Conservation (phyloP, 2,113 vertebrate genomes). For the Sitta europaea region DNA sequence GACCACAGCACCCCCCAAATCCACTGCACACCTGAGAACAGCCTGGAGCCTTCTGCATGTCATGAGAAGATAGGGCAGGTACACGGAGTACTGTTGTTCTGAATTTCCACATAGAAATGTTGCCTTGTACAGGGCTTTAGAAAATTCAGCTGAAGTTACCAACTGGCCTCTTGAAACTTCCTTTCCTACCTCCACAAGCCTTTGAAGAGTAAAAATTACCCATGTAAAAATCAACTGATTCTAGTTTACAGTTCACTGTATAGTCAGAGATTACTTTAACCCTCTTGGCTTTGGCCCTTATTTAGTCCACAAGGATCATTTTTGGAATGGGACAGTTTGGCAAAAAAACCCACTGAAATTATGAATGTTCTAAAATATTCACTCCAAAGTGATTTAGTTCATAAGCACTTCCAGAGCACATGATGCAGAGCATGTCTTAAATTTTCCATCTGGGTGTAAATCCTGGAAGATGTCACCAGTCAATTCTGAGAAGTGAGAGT, state of each 20-base stretch:
- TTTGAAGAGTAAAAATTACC: not conserved
- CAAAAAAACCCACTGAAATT: not conserved
- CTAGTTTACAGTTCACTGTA: not conserved
- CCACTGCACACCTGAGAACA: not conserved
- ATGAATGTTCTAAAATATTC: not conserved
- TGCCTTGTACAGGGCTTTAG: not conserved
- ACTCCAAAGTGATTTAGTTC: not conserved
- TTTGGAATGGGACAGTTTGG: not conserved
- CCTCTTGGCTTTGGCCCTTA: not conserved
- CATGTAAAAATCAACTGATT: not conserved
- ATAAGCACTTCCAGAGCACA: not conserved
- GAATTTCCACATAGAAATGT: not conserved
- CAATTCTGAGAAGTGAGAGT: conserved; percentile 45
- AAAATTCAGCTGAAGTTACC: not conserved
- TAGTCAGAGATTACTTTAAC: not conserved
- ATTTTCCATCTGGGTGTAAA: not conserved
- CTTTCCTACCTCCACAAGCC: not conserved
- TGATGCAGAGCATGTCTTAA: not conserved
- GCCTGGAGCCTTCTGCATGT: not conserved
- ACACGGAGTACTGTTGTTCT: not conserved
- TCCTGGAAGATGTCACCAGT: conserved; percentile 32
- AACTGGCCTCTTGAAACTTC: not conserved
- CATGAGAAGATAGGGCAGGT: not conserved
- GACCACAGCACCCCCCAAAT: not conserved
- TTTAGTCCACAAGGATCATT: not conserved